phyloP scores from a whole-genome alignment of 2,113 vertebrate genomes.

The Machaerirhynchus nigripectus region DNA sequence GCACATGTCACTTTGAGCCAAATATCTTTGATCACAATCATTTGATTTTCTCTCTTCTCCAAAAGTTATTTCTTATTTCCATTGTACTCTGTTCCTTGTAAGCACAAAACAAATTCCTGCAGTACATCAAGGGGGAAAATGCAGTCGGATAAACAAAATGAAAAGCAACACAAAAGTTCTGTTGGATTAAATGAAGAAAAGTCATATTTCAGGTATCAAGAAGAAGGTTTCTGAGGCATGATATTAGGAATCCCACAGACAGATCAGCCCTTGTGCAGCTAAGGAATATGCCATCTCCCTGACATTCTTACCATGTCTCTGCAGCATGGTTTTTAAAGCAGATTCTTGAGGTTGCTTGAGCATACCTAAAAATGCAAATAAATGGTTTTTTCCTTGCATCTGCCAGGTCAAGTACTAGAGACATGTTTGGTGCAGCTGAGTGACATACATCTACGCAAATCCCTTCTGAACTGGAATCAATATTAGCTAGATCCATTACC shows the following conservation, averaged over 20 bases:
- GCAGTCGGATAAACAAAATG: neutral
- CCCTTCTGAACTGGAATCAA: slow-evolving; percentile 24
- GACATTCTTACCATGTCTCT: neutral
- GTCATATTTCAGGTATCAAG: neutral
- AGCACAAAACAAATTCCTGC: neutral
- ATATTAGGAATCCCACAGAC: neutral
- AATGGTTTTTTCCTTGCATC: neutral
- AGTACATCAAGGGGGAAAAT: neutral
- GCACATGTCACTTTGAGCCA: neutral
- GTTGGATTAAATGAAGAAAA: neutral
- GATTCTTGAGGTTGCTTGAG: neutral
- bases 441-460: slow-evolving; percentile 25
- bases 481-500: slow-evolving; percentile 51
- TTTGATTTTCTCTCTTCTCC: neutral
- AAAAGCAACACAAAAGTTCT: neutral
- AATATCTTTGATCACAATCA: neutral
- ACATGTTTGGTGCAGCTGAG: neutral
- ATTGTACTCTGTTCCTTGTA: neutral
- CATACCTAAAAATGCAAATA: neutral
- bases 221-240: neutral
- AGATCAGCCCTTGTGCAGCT: neutral
- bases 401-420: neutral
- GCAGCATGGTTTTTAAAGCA: neutral
- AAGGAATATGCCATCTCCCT: neutral
- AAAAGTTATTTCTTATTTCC: neutral